These are phyloP conservation scores for Sarcophaga subvicina DNA, from an alignment of 2,888 invertebrate genomes.

Conservation along the genomic window DNA sequence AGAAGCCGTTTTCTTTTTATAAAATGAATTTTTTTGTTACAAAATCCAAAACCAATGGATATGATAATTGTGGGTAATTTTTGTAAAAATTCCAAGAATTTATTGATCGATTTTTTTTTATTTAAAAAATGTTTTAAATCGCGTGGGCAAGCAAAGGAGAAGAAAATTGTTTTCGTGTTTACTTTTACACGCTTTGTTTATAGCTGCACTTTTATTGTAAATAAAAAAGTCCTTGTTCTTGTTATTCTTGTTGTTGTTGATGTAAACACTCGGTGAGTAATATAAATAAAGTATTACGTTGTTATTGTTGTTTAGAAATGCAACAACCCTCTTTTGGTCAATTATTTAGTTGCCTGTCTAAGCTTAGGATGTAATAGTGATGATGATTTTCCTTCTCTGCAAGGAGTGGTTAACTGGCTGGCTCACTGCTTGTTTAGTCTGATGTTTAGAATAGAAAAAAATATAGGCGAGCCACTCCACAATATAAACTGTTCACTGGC, in stretches of 20 bases:
- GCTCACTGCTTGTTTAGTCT: conserved; percentile 30
- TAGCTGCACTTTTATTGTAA: conserved; percentile 44
- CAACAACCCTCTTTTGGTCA: conserved; percentile 48
- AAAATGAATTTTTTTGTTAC: too few species aligned
- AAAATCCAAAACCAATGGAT: too few species aligned
- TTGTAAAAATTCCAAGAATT: conserved; percentile 47
- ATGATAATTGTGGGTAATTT: background rate
- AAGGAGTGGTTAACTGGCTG: conserved; percentile 60
- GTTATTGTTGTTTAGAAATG: conserved; percentile 21
- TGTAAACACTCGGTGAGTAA: background rate
- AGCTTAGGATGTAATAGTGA: background rate
- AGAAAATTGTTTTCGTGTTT: conserved; percentile 26
- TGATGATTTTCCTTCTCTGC: conserved; percentile 5
- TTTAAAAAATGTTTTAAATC: background rate
- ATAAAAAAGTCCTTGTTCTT: conserved; percentile 2
- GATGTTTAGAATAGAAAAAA: background rate
- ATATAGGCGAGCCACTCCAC: conserved; percentile 60
- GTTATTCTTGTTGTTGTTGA: conserved; percentile 3
- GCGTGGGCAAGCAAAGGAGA: background rate
- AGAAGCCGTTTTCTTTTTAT: background rate
- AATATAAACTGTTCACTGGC: conserved; percentile 30
- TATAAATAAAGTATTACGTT: background rate
- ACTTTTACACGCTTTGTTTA: background rate
- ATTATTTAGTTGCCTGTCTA: conserved; percentile 17
- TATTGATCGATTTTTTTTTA: conserved; percentile 47